Base-by-base conservation (phyloP, 1,140 invertebrate species). In the Carcinoscorpius rotundicauda region DNA sequence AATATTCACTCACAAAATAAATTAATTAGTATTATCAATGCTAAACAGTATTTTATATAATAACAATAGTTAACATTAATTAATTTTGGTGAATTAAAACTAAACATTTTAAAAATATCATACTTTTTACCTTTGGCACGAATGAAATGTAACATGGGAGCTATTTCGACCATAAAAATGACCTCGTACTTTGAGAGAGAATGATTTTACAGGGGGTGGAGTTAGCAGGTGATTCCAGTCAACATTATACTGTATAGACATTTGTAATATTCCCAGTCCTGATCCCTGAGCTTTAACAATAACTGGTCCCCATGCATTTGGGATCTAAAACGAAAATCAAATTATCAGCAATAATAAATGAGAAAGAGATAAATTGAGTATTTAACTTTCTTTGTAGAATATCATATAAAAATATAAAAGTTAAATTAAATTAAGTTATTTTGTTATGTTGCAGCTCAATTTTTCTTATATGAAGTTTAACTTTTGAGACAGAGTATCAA, bases 241-340 rank as follows among this genome's bases (percentile, higher is more conserved):
- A 51, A 97, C 91, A 78, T 96, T 94, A 75, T 96, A 95, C 73
- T 93, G 88, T n/a, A 93, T 89, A 60, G 88, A 86, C 84, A 97
- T 86, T 79, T 97, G 91, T 53, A 94, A 79, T 70, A 94, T 87
- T 3, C 93, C 93, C 75, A 89, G 89, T 48, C 94, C 94, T 29
- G 89, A 87, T 65, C 94, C 94, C 75, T 87, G 87, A 0, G 89
- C 92, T 73, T 89, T 84, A 1, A 96, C 87, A 76, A 90, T 88
- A 3, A 96, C 88, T 8, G 88, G 92, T 69, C 93, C 93, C 87
- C 88, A 97, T 61, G 92, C 91, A 76, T 90, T 84, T 1, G 90
- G 89, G 75, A 94, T 91, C 86, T 89, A 66, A 55, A 72, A 70
- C 66, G 64, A 29, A 53, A 51, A 60, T 9, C 6, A 60, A 49